Percentiles rank a stretch among this genome's conserved stretches.
Conservation (phyloP, 2,797 vertebrate genomes). For the Tokudaia muenninki region DNA sequence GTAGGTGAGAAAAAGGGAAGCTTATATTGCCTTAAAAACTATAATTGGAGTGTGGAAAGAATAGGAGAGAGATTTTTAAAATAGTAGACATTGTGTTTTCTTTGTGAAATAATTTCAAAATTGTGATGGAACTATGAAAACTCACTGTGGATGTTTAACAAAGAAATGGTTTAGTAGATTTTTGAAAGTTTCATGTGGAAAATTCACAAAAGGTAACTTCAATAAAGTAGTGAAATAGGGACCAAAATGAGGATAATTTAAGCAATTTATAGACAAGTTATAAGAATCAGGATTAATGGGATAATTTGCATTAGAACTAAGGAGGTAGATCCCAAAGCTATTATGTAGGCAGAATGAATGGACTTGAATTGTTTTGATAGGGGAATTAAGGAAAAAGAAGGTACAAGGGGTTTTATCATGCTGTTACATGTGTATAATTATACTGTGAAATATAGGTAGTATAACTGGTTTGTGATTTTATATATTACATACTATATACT, state of each 20-base stretch:
- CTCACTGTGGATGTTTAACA: neutral
- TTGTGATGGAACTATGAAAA: neutral
- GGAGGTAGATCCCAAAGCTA: neutral
- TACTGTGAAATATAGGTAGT: neutral
- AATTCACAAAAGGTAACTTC: neutral
- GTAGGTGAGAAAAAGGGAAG: neutral
- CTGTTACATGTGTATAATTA: neutral
- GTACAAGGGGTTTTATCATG: neutral
- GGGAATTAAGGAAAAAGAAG: neutral
- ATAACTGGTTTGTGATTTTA: neutral
- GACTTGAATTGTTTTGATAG: neutral
- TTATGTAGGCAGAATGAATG: neutral
- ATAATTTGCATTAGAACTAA: neutral
- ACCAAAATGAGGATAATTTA: slow-evolving; percentile 25
- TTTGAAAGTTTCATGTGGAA: slow-evolving; percentile 31
- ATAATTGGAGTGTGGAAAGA: neutral
- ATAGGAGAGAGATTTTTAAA: neutral
- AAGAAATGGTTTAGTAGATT: neutral
- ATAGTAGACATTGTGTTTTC: neutral
- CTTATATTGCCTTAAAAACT: neutral
- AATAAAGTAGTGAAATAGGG: neutral
- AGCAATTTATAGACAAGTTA: neutral
- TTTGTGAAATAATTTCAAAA: slow-evolving; percentile 21
- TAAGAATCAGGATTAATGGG: neutral
- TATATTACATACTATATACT: neutral